Evolutionary conservation across 2,888 invertebrate genomes (phyloP), one percentile per base, ranked within the genome.

Genomic region (Chrysodeixis includens): DNA sequence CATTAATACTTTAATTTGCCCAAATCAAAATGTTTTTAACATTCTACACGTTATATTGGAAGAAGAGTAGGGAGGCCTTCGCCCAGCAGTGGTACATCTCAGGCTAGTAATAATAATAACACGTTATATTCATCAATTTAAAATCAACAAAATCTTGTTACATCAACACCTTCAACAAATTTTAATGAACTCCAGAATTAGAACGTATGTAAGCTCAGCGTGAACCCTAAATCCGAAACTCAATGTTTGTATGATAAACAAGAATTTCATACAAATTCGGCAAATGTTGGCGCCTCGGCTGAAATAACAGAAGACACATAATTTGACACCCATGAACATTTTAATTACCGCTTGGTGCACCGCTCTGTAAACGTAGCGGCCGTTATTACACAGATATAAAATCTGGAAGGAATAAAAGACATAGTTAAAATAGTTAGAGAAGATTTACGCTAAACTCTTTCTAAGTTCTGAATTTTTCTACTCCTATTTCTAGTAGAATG

Each of bases 321-420:
- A 83, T 88, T 82, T 84, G 83, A 85, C 83, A 80, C 78, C 74
- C 76, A 81, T 79, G 66, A 79, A 82, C 76, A 77, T 84, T 89
- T 86, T 87, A 87, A 89, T 87, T 86, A 88, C 79, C 71, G 60
- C 62, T 71, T 62, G 69, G 79, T 76, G 74, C 76, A 71, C 76
- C 70, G 81, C 84, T 87, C 69, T 82, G 85, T 82, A 84, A 82
- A 85, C 84, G 75, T 76, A 77, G 78, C 66, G 62, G 66, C 69
- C 65, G 69, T 60, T 66, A 69, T 56, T 32, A 62, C 75, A 51
- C 20, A 53, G 72, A 54, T 40, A 20, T 70, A 71, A 5, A 22
- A 12, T 30, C 81, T 83, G 52, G 82, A 86, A 65, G 54, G n/a
- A 16, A n/a, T 9, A 0, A 18, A 46, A 14, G 40, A 8, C 46